Conservation (phyloP, 2,113 vertebrate genomes). For the Maccullochella peelii region DNA sequence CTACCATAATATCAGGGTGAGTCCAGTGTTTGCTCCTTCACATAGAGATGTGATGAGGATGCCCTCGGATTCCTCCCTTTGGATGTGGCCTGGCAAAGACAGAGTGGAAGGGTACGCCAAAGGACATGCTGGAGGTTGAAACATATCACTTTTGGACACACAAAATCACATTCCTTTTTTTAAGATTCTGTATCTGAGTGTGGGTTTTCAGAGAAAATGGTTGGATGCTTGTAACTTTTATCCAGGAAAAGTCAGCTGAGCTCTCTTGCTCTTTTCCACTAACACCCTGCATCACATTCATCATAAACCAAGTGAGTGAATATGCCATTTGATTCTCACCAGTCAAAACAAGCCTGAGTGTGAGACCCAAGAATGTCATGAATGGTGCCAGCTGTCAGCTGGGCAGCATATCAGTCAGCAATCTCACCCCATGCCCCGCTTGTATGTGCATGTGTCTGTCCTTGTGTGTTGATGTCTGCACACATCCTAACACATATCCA, state of each 20-base stretch:
- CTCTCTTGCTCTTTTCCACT: background rate
- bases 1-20: background rate
- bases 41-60: background rate
- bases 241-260: background rate
- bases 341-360: conserved; percentile 19
- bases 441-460: conserved; percentile 3
- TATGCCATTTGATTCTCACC: conserved; percentile 17
- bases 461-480: conserved; percentile 1
- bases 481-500: background rate
- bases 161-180: background rate
- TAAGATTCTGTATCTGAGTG: background rate
- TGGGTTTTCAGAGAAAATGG: background rate
- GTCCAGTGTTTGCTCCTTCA: background rate
- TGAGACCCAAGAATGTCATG: background rate
- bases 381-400: conserved; percentile 1
- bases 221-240: background rate
- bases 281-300: background rate
- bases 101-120: background rate
- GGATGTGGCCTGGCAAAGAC: background rate
- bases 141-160: background rate
- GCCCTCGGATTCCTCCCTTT: background rate
- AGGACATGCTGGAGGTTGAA: background rate
- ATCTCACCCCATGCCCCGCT: conserved; percentile 3
- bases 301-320: background rate
- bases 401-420: background rate